Percentiles rank a stretch among this genome's conserved stretches.
These are phyloP conservation scores for Coleophora deauratella DNA, from an alignment of 2,888 invertebrate species.

Conservation along the genomic window DNA sequence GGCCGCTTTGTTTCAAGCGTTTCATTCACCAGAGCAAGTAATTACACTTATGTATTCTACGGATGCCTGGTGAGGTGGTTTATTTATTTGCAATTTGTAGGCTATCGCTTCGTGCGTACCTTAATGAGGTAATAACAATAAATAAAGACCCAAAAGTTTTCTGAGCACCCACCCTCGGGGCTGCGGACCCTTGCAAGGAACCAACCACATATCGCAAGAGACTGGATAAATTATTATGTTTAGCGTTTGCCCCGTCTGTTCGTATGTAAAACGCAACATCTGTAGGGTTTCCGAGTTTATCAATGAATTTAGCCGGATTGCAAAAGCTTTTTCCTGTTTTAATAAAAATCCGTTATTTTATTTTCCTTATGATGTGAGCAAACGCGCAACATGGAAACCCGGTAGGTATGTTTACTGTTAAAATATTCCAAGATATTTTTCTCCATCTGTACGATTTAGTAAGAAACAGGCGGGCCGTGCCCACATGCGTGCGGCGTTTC, in stretches of 20 bases:
- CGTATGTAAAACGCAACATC: no score
- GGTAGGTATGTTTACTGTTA: no score
- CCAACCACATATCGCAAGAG: conserved; percentile 52
- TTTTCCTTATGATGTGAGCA: no score
- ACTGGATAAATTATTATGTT: conserved; percentile 12
- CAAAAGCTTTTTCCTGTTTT: no score
- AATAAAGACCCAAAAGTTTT: conserved; percentile 73
- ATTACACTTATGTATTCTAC: conserved; percentile 47
- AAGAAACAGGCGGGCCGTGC: no score
- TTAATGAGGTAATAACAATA: conserved; percentile 74
- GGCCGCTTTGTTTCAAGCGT: not conserved
- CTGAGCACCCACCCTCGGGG: conserved; percentile 53
- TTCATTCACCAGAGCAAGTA: conserved; percentile 15
- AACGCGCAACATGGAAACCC: no score
- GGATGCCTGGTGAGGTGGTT: conserved; percentile 45
- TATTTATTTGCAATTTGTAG: conserved; percentile 72
- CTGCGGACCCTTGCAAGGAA: conserved; percentile 60
- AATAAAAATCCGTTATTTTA: no score
- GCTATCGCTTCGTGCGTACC: conserved; percentile 68
- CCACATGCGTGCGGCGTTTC: no score
- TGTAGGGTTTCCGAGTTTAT: no score
- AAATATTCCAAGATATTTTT: no score
- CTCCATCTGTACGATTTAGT: no score
- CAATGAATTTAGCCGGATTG: no score
- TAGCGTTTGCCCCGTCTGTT: conserved; percentile 1